Base-by-base conservation (phyloP, 2,797 vertebrate species). In the Sebastes kiyomatsui region DNA sequence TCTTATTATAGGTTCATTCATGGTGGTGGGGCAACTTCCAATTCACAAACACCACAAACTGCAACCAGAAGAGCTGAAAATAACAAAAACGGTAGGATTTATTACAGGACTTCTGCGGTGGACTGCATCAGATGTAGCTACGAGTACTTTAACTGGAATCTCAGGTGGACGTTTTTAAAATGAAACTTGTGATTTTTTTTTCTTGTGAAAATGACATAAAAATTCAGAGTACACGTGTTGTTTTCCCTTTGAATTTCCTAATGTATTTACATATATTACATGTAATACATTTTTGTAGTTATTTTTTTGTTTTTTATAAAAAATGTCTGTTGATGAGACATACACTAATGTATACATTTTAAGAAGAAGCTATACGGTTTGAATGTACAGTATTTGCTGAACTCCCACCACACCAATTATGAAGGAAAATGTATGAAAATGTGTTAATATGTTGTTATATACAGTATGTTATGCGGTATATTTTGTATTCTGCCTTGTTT, bases 401-500 rank as follows among this genome's bases (percentile, higher is more conserved):
- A 67, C 4, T 60, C 46, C 18, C 8, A 75, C 5, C 18, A 18
- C 25, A 60, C 10, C 7, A 22, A 60, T 55, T 49, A 56, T 54
- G 7, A 72, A 55, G 12, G 1, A 70, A 60, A 58, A 59, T 70
- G 12, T 65, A 27, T 49, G 28, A 20, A 56, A 46, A 58, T 23
- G 1, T 76, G 16, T 75, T 42, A 18, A 72, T 38, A 28, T 66
- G 18, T 67, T 69, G 13, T 5, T 54, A 8, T 22, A 22, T 23
- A 18, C 2, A 35, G 6, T 49, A 42, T 67, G 7, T 1, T 35
- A 27, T 33, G 38, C 5, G 2, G 3, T 35, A 55, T 65, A 13
- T 78, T 75, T 79, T 82, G 35, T 60, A 33, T 56, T 76, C n/a
- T 60, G 9, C 52, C 7, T 54, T 62, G 14, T 71, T 78, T 72